Conservation (phyloP, 2,888 invertebrate genomes). For the Limnephilus auricula region DNA sequence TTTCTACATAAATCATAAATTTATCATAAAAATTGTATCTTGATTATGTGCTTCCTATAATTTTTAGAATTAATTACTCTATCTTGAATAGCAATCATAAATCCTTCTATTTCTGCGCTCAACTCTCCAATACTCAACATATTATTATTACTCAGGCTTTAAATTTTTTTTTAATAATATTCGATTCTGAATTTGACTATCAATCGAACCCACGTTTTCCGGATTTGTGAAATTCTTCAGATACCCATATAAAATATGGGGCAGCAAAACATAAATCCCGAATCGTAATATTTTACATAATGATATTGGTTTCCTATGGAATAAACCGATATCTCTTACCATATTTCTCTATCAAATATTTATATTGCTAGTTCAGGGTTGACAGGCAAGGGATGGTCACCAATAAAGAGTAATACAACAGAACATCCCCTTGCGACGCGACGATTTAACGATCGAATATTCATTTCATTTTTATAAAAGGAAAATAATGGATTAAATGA, state of each 20-base stretch:
- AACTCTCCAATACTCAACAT: no score
- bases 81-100: no score
- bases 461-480: neutral
- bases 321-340: neutral
- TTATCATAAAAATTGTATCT: no score
- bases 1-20: no score
- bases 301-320: neutral
- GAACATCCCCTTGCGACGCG: neutral
- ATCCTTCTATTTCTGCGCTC: no score
- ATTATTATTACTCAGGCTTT: neutral
- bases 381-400: neutral
- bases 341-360: constrained; percentile 14
- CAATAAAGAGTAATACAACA: neutral
- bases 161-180: no score
- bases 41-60: no score
- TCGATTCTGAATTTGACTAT: neutral
- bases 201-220: neutral
- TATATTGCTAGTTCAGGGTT: neutral
- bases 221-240: neutral
- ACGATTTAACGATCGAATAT: neutral
- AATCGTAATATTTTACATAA: neutral
- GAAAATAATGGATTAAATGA: neutral
- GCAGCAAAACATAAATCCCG: neutral
- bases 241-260: neutral
- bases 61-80: no score